Conservation (phyloP, 2,888 invertebrate species). For the Epinotia bilunana region DNA sequence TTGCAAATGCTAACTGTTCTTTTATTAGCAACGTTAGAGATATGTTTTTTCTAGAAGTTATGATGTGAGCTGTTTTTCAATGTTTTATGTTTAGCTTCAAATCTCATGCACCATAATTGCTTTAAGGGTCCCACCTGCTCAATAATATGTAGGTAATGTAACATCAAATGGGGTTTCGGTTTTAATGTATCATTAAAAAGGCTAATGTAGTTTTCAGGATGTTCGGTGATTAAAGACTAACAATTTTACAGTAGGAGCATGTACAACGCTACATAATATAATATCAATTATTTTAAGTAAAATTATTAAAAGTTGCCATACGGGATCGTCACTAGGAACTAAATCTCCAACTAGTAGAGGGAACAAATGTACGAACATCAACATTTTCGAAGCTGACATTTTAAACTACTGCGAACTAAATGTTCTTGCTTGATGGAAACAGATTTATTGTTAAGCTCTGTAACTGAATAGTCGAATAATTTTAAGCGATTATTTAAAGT, state of each 20-base stretch:
- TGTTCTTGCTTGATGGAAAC: background rate
- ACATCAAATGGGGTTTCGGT: slow-evolving; percentile 26
- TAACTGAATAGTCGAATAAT: slow-evolving; percentile 5
- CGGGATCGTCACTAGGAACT: background rate
- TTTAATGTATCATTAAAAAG: slow-evolving; percentile 24
- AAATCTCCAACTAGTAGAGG: slow-evolving; percentile 9
- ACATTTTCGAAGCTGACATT: slow-evolving; percentile 8
- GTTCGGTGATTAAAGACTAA: slow-evolving; percentile 21
- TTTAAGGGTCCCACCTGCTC: slow-evolving; percentile 18
- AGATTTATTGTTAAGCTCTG: background rate
- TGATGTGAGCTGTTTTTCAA: slow-evolving; percentile 21
- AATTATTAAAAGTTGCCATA: slow-evolving; percentile 1
- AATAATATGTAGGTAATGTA: slow-evolving; percentile 24
- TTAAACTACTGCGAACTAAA: background rate
- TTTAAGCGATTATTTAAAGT: slow-evolving; percentile 7
- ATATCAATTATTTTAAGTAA: slow-evolving; percentile 11
- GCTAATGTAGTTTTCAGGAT: slow-evolving; percentile 12
- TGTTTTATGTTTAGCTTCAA: slow-evolving; percentile 3
- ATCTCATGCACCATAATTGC: slow-evolving; percentile 26
- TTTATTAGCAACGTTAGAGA: slow-evolving; percentile 25
- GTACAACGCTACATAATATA: background rate
- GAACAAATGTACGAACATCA: background rate
- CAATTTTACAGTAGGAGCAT: background rate
- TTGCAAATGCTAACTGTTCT: slow-evolving; percentile 5
- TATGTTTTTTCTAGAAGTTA: slow-evolving; percentile 17